Base-by-base conservation (phyloP, 1,140 invertebrate species). In the Euwallacea similis region DNA sequence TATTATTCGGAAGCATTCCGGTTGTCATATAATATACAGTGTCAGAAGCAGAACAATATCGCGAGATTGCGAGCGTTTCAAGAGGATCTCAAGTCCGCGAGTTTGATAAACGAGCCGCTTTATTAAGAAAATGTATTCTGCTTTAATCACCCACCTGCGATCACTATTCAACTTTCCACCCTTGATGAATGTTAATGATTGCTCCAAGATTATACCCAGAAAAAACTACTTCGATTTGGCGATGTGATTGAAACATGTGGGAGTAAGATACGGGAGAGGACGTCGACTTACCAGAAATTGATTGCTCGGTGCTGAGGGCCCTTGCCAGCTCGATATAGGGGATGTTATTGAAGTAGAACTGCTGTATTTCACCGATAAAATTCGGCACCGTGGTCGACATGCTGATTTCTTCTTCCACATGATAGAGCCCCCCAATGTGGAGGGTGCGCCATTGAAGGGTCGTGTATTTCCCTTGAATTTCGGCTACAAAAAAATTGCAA, bases 291-390 rank as follows among this genome's bases (percentile, higher is more conserved):
- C 85, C 85, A 15, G 83, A 81, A 50, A 86, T 84, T 55, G 83
- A 80, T 73, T 82, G 79, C 61, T 78, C 80, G 11, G 75, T 79
- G 47, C 78, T 80, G 2, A 79, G 73, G 10, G 81, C 77, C 7
- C 78, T 69, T 0, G 92, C 92, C 78, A 93, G 85, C 75, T 95
- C 93, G 76, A 96, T 91, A 77, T 92, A 93, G 62, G 87, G 86
- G 75, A 91, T 88, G 9, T 92, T 91, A 81, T 98, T 98, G 83
- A 97, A 94, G 72, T 93, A 89, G 76, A 98, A 92, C 76, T 96
- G 95, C 82, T 97, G 95, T 76, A 98, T 89, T 77, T 93, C 90
- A 0, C 96, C 96, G 10, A 94, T 88, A 78, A 97, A 97, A 76
- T 93, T 93, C 0, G 91, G 89, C 74, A 91, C 83, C 11, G 89